These are phyloP conservation scores for Felis catus DNA, from an alignment of 2,113 vertebrate species.

Conservation along the genomic window DNA sequence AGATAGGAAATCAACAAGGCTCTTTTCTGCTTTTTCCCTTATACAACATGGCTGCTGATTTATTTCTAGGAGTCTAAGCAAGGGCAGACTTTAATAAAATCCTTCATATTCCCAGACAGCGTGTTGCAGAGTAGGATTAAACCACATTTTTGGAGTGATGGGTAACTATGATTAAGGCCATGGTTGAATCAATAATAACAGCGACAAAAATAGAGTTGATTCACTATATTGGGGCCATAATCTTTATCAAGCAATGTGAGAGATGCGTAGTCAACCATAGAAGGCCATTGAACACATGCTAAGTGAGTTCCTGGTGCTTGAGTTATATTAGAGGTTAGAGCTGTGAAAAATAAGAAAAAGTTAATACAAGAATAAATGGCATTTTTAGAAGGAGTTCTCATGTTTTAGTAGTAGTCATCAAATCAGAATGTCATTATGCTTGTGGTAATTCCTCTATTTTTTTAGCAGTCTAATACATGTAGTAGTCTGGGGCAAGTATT, in stretches of 20 bases:
- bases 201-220: background rate
- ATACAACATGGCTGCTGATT: background rate
- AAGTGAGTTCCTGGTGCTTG: background rate
- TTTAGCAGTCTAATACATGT: background rate
- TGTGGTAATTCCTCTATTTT: background rate
- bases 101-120: background rate
- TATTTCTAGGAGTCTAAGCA: background rate
- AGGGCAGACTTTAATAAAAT: background rate
- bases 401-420: background rate
- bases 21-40: background rate
- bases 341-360: background rate
- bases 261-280: background rate
- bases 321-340: background rate
- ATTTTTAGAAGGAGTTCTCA: background rate
- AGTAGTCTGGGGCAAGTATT: background rate
- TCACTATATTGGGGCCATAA: background rate
- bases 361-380: background rate
- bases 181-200: background rate
- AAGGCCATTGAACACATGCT: background rate
- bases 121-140: background rate
- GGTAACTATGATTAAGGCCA: background rate
- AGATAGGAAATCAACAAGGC: background rate
- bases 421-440: background rate
- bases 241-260: background rate
- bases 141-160: background rate